Percentiles rank a stretch among this genome's conserved stretches.
These are phyloP conservation scores for Microplitis manilae DNA, from an alignment of 2,888 invertebrate species.

Conservation along the genomic window DNA sequence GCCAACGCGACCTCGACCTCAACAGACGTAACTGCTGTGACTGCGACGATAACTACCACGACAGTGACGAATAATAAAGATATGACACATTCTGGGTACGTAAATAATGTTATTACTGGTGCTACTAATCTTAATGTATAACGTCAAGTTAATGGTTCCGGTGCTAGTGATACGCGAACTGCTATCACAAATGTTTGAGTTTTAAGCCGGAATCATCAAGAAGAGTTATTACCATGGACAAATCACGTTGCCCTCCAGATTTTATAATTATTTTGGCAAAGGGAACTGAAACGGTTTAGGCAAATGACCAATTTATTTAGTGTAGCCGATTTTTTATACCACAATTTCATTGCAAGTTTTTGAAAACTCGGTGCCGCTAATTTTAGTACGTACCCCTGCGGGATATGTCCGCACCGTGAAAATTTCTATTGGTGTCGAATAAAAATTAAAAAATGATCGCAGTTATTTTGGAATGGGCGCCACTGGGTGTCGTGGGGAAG, in stretches of 20 bases:
- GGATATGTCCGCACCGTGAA: no score
- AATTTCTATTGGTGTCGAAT: no score
- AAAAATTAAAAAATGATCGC: no score
- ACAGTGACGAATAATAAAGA: slow-evolving; percentile 58
- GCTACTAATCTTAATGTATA: slow-evolving; percentile 51
- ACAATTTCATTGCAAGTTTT: no score
- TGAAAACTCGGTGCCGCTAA: no score
- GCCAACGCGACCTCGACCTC: neutral
- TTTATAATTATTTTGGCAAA: neutral
- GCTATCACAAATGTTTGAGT: slow-evolving; percentile 33
- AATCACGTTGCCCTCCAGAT: slow-evolving; percentile 40
- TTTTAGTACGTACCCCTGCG: no score
- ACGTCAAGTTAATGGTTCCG: slow-evolving; percentile 37
- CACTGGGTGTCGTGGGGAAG: no score
- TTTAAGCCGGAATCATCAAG: slow-evolving; percentile 5
- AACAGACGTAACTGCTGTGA: neutral
- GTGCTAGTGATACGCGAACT: slow-evolving; percentile 25
- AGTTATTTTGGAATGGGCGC: no score
- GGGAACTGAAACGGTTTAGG: neutral
- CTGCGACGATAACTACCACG: slow-evolving; percentile 41
- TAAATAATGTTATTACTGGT: slow-evolving; percentile 61
- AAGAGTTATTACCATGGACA: neutral
- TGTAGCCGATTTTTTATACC: neutral
- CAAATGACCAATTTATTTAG: neutral
- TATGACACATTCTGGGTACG: slow-evolving; percentile 59